Percentiles rank a stretch among this genome's conserved stretches.
These are phyloP conservation scores for Thalassoma bifasciatum DNA, from an alignment of 2,113 vertebrate species.

Conservation along the genomic window DNA sequence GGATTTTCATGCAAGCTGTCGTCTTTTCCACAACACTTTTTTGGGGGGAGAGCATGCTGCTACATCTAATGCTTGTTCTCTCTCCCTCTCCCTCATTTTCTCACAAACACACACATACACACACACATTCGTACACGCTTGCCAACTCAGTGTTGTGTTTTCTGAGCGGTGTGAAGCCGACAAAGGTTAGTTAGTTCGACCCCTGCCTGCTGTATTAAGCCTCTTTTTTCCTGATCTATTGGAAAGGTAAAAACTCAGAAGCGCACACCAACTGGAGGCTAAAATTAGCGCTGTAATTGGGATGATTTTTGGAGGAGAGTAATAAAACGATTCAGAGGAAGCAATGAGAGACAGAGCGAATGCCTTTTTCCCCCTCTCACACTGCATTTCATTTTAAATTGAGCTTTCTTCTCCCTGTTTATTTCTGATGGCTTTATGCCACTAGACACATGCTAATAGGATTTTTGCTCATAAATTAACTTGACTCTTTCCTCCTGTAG, in stretches of 20 bases:
- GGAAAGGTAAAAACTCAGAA: constrained; percentile 72
- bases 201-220: constrained; percentile 67
- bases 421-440: constrained; percentile 77
- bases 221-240: constrained; percentile 60
- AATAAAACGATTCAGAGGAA: constrained; percentile 71
- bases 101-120: constrained; percentile 11
- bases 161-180: constrained; percentile 45
- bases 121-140: constrained; percentile 1
- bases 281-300: constrained; percentile 78
- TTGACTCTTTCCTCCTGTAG: constrained; percentile 62
- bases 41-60: constrained; percentile 32
- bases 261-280: constrained; percentile 63
- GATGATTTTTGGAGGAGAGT: constrained; percentile 66
- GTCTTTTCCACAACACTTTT: constrained; percentile 41
- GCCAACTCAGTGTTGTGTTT: constrained; percentile 22
- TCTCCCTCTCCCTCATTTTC: constrained; percentile 14
- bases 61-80: constrained; percentile 41
- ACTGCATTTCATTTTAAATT: constrained; percentile 68
- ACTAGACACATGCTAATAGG: constrained; percentile 79
- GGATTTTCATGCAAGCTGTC: constrained; percentile 76
- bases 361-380: constrained; percentile 20
- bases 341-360: constrained; percentile 45
- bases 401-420: constrained; percentile 72
- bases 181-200: constrained; percentile 63
- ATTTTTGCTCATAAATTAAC: constrained; percentile 80